Evolutionary conservation across 2,797 vertebrate species (phyloP).

Genomic region (Sebastes nivosus): DNA sequence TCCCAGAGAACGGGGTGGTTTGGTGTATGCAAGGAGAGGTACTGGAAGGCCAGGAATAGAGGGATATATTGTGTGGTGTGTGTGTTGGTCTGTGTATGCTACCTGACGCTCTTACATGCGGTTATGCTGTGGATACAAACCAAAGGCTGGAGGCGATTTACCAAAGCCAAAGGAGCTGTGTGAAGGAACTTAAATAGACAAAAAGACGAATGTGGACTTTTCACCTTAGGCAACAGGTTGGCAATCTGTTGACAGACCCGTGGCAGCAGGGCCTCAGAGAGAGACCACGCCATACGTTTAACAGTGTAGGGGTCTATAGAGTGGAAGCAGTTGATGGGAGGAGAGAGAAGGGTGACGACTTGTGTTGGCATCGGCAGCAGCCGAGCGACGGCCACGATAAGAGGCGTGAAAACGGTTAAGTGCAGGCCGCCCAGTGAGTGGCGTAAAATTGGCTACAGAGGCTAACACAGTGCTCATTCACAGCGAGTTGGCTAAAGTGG

Average conservation of each 20-base stretch:
- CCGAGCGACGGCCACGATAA: slow-evolving; percentile 10
- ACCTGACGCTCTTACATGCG: slow-evolving; percentile 38
- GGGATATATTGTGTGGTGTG: slow-evolving; percentile 45
- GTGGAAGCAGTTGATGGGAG: slow-evolving; percentile 25
- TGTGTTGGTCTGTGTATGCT: slow-evolving; percentile 36
- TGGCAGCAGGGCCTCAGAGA: slow-evolving; percentile 38
- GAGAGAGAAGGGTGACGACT: slow-evolving; percentile 30
- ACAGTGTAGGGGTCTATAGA: slow-evolving; percentile 39
- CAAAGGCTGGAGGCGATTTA: slow-evolving; percentile 48
- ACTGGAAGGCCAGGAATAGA: slow-evolving; percentile 30
- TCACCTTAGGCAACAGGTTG: slow-evolving; percentile 54
- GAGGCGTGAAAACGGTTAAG: slow-evolving; percentile 39
- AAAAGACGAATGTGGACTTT: slow-evolving; percentile 55
- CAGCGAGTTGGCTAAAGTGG: slow-evolving; percentile 19
- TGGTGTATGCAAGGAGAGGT: slow-evolving; percentile 42
- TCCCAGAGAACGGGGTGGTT: slow-evolving; percentile 35
- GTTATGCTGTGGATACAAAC: slow-evolving; percentile 51
- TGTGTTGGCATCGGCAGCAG: slow-evolving; percentile 44
- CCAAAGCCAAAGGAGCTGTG: slow-evolving; percentile 34
- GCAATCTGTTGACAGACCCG: slow-evolving; percentile 53
- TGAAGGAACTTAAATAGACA: slow-evolving; percentile 38
- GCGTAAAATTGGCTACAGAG: slow-evolving; percentile 45
- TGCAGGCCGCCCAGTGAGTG: slow-evolving; percentile 42
- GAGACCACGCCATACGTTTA: slow-evolving; percentile 37
- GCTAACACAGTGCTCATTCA: slow-evolving; percentile 65